phyloP scores from a whole-genome alignment of 1,140 invertebrate species.

The Polypedilum pembai region DNA sequence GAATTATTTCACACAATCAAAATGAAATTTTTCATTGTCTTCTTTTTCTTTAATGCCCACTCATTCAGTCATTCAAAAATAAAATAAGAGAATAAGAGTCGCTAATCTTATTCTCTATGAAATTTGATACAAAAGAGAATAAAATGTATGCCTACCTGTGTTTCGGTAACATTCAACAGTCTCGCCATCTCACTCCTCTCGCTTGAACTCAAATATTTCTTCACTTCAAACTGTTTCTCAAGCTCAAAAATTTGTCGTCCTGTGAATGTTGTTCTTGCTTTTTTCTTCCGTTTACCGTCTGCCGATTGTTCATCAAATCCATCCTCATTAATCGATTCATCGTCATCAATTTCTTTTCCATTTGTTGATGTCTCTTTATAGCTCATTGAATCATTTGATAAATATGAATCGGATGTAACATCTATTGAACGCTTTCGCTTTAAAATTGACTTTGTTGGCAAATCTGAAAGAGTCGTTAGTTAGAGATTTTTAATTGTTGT shows the following conservation, averaged over 20 bases:
- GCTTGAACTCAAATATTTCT: conserved; percentile 93
- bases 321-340: conserved; percentile 45
- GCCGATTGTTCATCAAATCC: conserved; percentile 53
- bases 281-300: conserved; percentile 76
- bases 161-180: conserved; percentile 87
- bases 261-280: conserved; percentile 90
- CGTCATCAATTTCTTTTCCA: conserved; percentile 23
- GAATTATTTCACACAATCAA: too few relatives aligned
- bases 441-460: conserved; percentile 7
- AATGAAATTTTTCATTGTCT: neutral
- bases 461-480: neutral
- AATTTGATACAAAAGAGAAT: neutral
- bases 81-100: neutral
- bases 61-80: neutral
- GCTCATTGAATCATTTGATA: conserved; percentile 18
- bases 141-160: conserved; percentile 62
- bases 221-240: conserved; percentile 91
- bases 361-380: conserved; percentile 16
- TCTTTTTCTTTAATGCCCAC: neutral
- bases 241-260: conserved; percentile 92
- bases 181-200: conserved; percentile 91
- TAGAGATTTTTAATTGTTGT: neutral
- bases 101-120: neutral
- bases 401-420: conserved; percentile 25
- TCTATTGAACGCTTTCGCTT: conserved; percentile 22